Evolutionary conservation across 2,797 vertebrate genomes (phyloP), one percentile per base, ranked within the genome.

Genomic region (Tarsius wallacei): DNA sequence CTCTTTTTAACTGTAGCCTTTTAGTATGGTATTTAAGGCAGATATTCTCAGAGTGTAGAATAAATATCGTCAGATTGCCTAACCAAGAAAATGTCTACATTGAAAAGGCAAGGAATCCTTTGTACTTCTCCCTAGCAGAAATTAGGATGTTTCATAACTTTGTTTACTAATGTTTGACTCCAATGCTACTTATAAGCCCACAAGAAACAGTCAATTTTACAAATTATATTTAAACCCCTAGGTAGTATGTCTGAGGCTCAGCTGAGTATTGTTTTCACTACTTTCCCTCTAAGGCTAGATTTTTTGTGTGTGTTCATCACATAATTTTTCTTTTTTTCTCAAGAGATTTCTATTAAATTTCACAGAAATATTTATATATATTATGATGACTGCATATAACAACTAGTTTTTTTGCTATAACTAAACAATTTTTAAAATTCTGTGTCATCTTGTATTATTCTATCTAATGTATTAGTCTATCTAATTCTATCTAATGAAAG

Each of bases 291-390:
- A 71, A 19, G 15, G 42, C 42, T 86, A 47, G 87, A 19, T 70
- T 94, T 57, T 96, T 70, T 94, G 51, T 96, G 36, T 81, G 5
- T 16, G 33, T 4, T 68, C 9, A 59, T 89, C 49, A 68, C 26
- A 17, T 84, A 68, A 73, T 81, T 86, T 81, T 86, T 73, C 24
- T 86, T 8, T 71, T 68, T 36, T 70, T n/a, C 8, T 36, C 19
- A 70, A 70, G 33, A 70, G 4, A 9, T 22, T 70, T 70, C 33
- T 68, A 33, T 17, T 70, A 70, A 70, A 70, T 36, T 70, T 9
- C 66, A 70, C 17, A 70, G 66, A 10, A 36, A 33, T 70, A 33
- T 21, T 70, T 36, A 22, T 70, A 70, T 68, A 33, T 68, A 33
- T 70, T 36, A 70, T 70, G 66, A 70, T 10, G 36, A 70, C 19